These are phyloP conservation scores for Patella caerulea DNA, from an alignment of 2,888 invertebrate genomes.

Conservation along the genomic window DNA sequence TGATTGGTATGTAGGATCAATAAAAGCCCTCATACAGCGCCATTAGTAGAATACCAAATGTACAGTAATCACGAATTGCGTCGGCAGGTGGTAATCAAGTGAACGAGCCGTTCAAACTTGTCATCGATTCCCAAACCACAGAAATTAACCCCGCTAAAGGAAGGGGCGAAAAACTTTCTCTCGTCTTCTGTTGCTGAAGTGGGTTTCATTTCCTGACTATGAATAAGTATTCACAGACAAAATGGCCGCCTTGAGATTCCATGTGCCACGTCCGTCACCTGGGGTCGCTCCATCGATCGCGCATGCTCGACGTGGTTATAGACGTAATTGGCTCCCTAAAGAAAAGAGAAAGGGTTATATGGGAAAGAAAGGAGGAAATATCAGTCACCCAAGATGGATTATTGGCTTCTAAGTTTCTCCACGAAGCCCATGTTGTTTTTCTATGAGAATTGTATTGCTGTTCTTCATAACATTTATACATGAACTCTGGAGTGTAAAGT, in stretches of 20 bases:
- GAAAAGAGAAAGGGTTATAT: not conserved
- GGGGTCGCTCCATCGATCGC: not conserved
- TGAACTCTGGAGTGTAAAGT: too few relatives aligned
- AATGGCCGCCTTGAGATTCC: constrained; percentile 10
- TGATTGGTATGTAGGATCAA: too few relatives aligned
- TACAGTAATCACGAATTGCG: not conserved
- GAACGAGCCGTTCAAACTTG: not conserved
- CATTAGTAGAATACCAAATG: too few relatives aligned
- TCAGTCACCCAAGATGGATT: constrained; percentile 7
- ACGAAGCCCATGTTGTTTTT: too few relatives aligned
- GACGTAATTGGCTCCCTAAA: constrained; percentile 6
- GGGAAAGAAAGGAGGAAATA: not conserved
- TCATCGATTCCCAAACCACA: constrained; percentile 5
- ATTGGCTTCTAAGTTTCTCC: not conserved
- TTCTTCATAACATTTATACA: too few relatives aligned
- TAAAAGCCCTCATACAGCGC: too few relatives aligned
- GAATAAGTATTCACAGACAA: constrained; percentile 12
- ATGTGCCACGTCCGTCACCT: constrained; percentile 10
- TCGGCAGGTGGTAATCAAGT: constrained; percentile 8
- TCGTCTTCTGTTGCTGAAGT: not conserved
- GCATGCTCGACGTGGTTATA: not conserved
- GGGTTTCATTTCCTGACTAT: constrained; percentile 4
- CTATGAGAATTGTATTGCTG: too few relatives aligned
- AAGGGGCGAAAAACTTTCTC: constrained; percentile 5
- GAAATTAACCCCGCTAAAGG: constrained; percentile 10